Base-by-base conservation (phyloP, 2,797 vertebrate species). In the Paratrypauchen microcephalus region DNA sequence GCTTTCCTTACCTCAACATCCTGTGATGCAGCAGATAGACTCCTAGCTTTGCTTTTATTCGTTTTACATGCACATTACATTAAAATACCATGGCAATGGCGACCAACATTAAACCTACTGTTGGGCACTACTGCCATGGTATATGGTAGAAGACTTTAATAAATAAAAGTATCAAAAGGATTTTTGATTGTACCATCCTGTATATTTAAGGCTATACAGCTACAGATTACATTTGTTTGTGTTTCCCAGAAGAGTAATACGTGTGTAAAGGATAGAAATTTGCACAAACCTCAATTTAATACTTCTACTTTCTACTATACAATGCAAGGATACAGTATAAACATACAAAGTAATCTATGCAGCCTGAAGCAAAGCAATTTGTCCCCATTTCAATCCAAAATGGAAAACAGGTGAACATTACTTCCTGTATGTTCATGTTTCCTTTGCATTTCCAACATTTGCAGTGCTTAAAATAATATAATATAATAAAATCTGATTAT, bases 241-340 rank as follows among this genome's bases (percentile, higher is more conserved):
- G 24, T 36, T 65, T 57, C 71, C n/a, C 68, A 8, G 62, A 61
- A 74, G 67, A 26, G 4, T 24, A 68, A 73, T 59, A 28, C 6
- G 41, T 26, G 18, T 3, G 7, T 15, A 45, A 39, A 41, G 21
- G 30, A 2, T 23, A 45, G 16, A 12, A 36, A 18, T 9, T 36
- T 19, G 1, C 12, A 58, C 15, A 28, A 71, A 65, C 18, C 48
- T 7, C 48, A 52, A n/a, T 52, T 21, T 52, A 52, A 52, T 52
- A 30, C 32, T 58, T 36, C 19, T 15, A 36, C 32, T 36, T 36
- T 59, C 47, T 55, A 15, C 9, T 3, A 60, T n/a, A 60, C 18
- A 50, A 15, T 55, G 24, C 48, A 15, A 60, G 26, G 28, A 24
- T n/a, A n/a, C 13, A 63, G 48, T 16, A 63, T 32, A 58, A 9